Evolutionary conservation across 2,888 invertebrate genomes (phyloP).

Genomic region (Nymphalis polychloros): DNA sequence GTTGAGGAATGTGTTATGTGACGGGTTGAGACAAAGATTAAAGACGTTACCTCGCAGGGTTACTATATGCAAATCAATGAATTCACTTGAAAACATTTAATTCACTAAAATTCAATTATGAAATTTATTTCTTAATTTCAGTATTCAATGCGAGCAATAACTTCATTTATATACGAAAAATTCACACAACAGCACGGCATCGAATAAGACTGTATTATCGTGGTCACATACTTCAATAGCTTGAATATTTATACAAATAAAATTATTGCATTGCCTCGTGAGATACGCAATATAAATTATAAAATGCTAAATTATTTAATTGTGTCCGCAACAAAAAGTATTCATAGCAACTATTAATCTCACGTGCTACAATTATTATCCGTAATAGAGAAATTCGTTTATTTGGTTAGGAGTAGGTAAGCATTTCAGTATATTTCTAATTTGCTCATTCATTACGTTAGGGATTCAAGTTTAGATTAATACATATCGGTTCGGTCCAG

Average conservation of each 20-base stretch:
- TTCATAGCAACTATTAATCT: too few species aligned
- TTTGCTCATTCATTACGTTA: too few species aligned
- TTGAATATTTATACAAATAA: constrained; percentile 19
- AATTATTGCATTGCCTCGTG: constrained; percentile 7
- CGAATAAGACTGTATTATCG: constrained; percentile 21
- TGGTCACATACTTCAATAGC: constrained; percentile 18
- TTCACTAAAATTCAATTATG: neutral
- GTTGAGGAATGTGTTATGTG: neutral
- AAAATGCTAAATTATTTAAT: neutral
- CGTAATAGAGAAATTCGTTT: too few species aligned
- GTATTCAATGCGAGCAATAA: neutral
- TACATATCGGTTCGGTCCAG: too few species aligned
- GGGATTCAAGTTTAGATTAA: too few species aligned
- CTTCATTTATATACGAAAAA: constrained; percentile 16
- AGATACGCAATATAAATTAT: neutral
- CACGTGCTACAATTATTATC: too few species aligned
- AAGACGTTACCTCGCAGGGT: neutral
- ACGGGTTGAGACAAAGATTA: neutral
- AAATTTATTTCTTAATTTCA: constrained; percentile 2
- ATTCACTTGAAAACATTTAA: too few species aligned
- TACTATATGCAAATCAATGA: neutral
- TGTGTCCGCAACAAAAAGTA: too few species aligned
- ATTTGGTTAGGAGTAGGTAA: neutral
- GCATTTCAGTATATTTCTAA: neutral
- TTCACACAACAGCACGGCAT: constrained; percentile 18